Conservation (phyloP, 2,797 vertebrate genomes). For the Tenualosa ilisha region DNA sequence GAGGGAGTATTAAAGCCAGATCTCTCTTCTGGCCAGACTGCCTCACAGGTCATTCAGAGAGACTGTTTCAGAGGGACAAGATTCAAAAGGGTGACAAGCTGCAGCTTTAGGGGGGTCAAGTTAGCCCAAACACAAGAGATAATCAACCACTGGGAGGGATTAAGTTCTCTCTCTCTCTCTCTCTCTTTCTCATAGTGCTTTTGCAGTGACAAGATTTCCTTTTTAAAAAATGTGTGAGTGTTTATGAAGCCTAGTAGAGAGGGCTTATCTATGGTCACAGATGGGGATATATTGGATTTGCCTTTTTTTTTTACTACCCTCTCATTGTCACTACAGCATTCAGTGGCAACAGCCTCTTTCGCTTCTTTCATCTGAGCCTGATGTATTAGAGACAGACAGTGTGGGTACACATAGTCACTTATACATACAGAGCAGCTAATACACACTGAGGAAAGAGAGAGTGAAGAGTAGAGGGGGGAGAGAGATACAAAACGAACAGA, state of each 20-base stretch:
- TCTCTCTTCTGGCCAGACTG: neutral
- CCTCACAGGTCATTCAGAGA: neutral
- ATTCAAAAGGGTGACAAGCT: neutral
- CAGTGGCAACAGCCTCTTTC: neutral
- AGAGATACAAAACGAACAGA: neutral
- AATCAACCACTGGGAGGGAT: neutral
- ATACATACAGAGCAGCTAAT: neutral
- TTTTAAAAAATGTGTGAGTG: neutral
- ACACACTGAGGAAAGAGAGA: neutral
- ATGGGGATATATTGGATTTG: neutral
- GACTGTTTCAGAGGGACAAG: neutral
- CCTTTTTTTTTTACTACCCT: neutral
- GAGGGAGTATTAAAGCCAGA: neutral
- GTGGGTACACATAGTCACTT: neutral
- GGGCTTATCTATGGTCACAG: slow-evolving; percentile 4
- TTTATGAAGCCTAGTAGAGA: neutral
- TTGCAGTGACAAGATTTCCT: neutral
- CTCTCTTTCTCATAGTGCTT: neutral
- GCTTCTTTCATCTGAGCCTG: neutral
- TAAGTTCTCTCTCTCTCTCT: neutral
- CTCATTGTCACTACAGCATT: neutral
- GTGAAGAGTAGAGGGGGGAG: neutral
- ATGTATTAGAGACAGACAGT: slow-evolving; percentile 8
- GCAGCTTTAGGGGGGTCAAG: neutral
- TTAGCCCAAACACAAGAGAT: neutral